These are phyloP conservation scores for Chiloscyllium plagiosum DNA, from an alignment of 2,113 vertebrate genomes.

Conservation along the genomic window DNA sequence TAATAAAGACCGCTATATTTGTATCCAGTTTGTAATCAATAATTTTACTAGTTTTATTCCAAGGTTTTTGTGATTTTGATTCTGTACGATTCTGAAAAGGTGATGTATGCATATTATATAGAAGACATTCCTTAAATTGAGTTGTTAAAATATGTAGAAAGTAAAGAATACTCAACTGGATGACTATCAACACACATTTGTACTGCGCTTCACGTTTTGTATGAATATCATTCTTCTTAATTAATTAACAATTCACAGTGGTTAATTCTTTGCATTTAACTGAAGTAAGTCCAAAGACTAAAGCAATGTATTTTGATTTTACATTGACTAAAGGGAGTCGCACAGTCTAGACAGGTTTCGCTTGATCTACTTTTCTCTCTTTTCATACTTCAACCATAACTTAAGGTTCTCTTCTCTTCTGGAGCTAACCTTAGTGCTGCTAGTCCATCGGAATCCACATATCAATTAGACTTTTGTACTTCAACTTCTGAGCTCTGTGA, in stretches of 20 bases:
- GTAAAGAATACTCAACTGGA: not conserved
- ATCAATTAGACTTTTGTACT: not conserved
- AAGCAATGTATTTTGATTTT: not conserved
- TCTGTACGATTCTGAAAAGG: not conserved
- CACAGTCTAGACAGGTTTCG: not conserved
- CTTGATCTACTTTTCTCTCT: not conserved
- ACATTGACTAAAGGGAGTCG: not conserved
- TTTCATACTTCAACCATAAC: not conserved
- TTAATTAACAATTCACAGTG: not conserved
- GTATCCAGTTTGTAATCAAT: not conserved
- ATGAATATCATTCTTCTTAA: no score
- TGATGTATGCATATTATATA: not conserved
- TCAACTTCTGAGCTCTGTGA: not conserved
- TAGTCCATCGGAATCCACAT: not conserved
- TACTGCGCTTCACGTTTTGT: not conserved
- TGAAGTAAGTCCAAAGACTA: not conserved
- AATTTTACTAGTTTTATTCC: not conserved
- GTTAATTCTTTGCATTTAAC: not conserved
- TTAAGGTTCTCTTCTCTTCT: not conserved
- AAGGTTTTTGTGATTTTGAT: not conserved
- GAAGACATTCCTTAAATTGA: not conserved
- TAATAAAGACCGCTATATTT: not conserved
- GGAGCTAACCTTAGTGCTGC: not conserved
- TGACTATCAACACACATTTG: not conserved
- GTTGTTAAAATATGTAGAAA: not conserved